Percentiles rank a stretch among this genome's conserved stretches.
Evolutionary conservation across 2,797 vertebrate genomes (phyloP).

Genomic region (Sparus aurata): DNA sequence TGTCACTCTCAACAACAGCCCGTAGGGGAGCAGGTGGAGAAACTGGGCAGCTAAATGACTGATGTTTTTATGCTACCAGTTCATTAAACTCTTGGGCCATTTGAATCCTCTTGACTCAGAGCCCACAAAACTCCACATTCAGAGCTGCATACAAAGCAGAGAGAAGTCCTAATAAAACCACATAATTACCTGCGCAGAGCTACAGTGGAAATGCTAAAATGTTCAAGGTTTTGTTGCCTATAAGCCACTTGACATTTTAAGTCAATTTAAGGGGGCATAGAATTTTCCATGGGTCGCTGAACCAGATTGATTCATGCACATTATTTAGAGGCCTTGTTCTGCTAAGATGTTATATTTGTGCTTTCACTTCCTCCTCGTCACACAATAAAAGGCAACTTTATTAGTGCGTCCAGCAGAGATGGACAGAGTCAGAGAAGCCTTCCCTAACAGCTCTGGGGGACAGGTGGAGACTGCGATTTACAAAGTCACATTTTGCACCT

Average conservation of each 20-base stretch:
- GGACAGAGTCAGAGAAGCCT: slow-evolving; percentile 17
- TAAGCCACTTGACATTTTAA: slow-evolving; percentile 76
- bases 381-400: slow-evolving; percentile 75
- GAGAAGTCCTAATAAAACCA: slow-evolving; percentile 53
- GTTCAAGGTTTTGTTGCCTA: slow-evolving; percentile 32
- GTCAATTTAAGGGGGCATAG: slow-evolving; percentile 55
- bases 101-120: slow-evolving; percentile 51
- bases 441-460: slow-evolving; percentile 15
- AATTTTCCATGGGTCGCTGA: slow-evolving; percentile 65
- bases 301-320: slow-evolving; percentile 68
- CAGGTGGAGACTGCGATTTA: slow-evolving; percentile 40
- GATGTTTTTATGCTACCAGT: slow-evolving; percentile 59
- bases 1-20: slow-evolving; percentile 52
- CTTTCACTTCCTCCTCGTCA: slow-evolving; percentile 59
- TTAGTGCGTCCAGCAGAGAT: slow-evolving; percentile 36
- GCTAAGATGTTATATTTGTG: slow-evolving; percentile 51
- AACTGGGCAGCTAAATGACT: slow-evolving; percentile 56
- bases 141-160: slow-evolving; percentile 29
- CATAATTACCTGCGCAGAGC: slow-evolving; percentile 40
- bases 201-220: slow-evolving; percentile 40
- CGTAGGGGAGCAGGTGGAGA: slow-evolving; percentile 74
- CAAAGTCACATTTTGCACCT: slow-evolving; percentile 58
- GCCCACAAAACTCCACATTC: slow-evolving; percentile 12
- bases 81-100: slow-evolving; percentile 64
- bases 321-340: slow-evolving; percentile 65